Evolutionary conservation across 1,140 invertebrate species (phyloP).

Genomic region (Diachasma alloeum): DNA sequence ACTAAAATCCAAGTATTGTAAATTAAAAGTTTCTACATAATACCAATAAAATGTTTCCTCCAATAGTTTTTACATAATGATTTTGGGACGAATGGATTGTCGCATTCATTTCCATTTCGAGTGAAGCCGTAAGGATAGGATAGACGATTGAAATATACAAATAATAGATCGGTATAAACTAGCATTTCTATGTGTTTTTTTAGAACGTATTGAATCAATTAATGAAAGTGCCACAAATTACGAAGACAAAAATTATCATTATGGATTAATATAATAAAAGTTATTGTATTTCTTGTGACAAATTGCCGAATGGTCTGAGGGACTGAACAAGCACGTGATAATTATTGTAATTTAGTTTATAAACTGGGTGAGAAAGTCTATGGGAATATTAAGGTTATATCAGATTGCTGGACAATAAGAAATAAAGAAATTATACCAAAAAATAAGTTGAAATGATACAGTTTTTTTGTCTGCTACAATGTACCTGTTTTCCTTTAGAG

Average conservation of each 20-base stretch:
- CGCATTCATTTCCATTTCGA: not conserved
- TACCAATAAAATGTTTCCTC: not conserved
- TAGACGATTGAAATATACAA: not conserved
- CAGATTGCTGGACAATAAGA: slow-evolving; percentile 4
- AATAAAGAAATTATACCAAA: not conserved
- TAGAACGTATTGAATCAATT: not conserved
- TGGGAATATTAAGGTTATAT: slow-evolving; percentile 6
- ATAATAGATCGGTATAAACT: not conserved
- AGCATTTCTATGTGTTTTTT: not conserved
- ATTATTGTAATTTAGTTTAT: not conserved
- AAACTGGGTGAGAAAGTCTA: not conserved
- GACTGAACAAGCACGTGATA: slow-evolving; percentile 1
- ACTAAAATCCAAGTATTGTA: not conserved
- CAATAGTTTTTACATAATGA: not conserved
- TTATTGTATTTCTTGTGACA: not conserved
- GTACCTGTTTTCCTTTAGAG: not conserved
- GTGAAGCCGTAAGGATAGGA: not conserved
- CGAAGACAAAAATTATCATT: not conserved
- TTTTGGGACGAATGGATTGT: not conserved
- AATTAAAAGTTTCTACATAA: not conserved
- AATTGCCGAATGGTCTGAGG: not conserved
- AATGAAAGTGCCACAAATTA: slow-evolving; percentile 1
- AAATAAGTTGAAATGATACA: not conserved
- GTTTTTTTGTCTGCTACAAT: not conserved
- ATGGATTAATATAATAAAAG: not conserved